phyloP scores from a whole-genome alignment of 2,888 invertebrate genomes.

The Portevinia maculata region DNA sequence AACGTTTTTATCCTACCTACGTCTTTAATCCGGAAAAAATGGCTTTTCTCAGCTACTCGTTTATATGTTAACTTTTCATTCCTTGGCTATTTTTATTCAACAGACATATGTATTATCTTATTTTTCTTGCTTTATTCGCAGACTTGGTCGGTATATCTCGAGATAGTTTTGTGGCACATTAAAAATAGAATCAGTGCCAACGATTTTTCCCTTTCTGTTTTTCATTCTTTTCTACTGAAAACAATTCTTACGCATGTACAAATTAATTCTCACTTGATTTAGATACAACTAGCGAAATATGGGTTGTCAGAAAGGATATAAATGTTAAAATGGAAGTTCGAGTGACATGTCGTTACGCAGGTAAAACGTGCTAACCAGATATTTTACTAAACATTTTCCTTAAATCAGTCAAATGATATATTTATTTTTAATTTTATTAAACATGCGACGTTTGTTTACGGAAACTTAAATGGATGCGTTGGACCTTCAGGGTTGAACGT shows the following conservation, averaged over 20 bases:
- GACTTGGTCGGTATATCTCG: neutral
- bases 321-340: neutral
- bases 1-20: too few species aligned
- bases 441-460: constrained; percentile 8
- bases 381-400: too few species aligned
- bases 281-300: constrained; percentile 28
- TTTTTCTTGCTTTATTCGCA: neutral
- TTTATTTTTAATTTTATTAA: too few species aligned
- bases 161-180: constrained; percentile 51
- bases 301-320: neutral
- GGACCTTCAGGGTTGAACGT: neutral
- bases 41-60: neutral
- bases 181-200: constrained; percentile 60
- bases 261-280: constrained; percentile 12
- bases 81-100: constrained; percentile 11
- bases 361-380: neutral
- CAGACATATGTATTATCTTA: neutral
- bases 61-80: neutral
- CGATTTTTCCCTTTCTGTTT: neutral
- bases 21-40: too few species aligned
- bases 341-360: neutral
- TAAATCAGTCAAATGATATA: too few species aligned
- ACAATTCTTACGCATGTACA: neutral
- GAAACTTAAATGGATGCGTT: neutral
- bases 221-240: neutral